These are phyloP conservation scores for Misgurnus mizolepis DNA, from an alignment of 2,113 vertebrate genomes.

Conservation along the genomic window DNA sequence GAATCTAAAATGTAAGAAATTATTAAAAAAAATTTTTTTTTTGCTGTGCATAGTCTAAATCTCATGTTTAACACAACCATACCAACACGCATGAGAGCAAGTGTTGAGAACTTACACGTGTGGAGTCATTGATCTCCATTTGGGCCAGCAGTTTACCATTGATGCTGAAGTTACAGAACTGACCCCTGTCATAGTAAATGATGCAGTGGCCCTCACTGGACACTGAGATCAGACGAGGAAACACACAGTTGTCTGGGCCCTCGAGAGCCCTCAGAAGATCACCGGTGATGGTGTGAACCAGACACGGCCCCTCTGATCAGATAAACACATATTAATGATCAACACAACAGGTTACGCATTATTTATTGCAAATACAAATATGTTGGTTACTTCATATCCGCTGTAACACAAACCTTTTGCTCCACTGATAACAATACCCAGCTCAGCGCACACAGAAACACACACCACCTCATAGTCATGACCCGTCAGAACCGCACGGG, in stretches of 20 bases:
- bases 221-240: constrained; percentile 89
- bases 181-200: constrained; percentile 93
- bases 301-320: constrained; percentile 90
- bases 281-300: constrained; percentile 98
- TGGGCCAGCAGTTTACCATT: constrained; percentile 96
- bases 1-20: too few relatives aligned
- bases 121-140: constrained; percentile 96
- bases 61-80: too few relatives aligned
- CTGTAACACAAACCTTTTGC: constrained; percentile 87
- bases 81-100: background rate
- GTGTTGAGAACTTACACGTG: constrained; percentile 77
- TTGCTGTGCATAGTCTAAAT: too few relatives aligned
- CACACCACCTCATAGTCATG: constrained; percentile 97
- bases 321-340: background rate
- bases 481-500: constrained; percentile 93
- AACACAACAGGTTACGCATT: constrained; percentile 12
- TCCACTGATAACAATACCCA: constrained; percentile 97
- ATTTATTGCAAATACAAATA: background rate
- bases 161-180: constrained; percentile 94
- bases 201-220: constrained; percentile 97
- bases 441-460: constrained; percentile 94
- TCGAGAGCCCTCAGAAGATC: constrained; percentile 94
- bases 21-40: too few relatives aligned
- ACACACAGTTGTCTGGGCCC: constrained; percentile 87
- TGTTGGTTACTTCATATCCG: background rate